These are phyloP conservation scores for Drosophila gunungcola DNA, from an alignment of 1,140 invertebrate species.

Conservation along the genomic window DNA sequence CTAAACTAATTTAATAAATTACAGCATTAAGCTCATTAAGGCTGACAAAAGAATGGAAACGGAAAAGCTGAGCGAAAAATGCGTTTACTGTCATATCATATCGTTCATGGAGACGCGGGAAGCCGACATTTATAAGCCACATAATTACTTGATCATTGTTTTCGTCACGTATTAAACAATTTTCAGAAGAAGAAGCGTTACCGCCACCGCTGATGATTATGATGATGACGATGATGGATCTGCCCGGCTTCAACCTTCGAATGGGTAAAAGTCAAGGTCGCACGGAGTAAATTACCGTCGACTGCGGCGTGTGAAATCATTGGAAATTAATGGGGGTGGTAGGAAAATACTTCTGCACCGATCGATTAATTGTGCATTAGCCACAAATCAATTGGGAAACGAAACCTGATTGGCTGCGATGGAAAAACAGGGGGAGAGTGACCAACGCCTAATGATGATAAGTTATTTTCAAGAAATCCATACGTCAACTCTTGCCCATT, in stretches of 20 bases:
- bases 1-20: constrained; percentile 57
- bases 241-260: constrained; percentile 11
- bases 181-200: constrained; percentile 38
- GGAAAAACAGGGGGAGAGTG: constrained; percentile 11
- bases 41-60: constrained; percentile 43
- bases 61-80: constrained; percentile 19
- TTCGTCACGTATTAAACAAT: constrained; percentile 62
- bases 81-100: constrained; percentile 38
- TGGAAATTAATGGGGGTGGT: constrained; percentile 21
- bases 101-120: constrained; percentile 26
- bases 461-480: constrained; percentile 19
- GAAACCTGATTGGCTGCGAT: not conserved
- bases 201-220: constrained; percentile 11
- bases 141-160: constrained; percentile 70
- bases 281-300: constrained; percentile 1
- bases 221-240: constrained; percentile 29
- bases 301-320: constrained; percentile 36
- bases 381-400: constrained; percentile 31
- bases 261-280: constrained; percentile 67
- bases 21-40: constrained; percentile 32
- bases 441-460: constrained; percentile 65
- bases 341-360: constrained; percentile 12
- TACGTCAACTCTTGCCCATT: constrained; percentile 44
- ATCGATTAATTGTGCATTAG: constrained; percentile 32
- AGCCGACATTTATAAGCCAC: constrained; percentile 41